Evolutionary conservation across 2,113 vertebrate species (phyloP).

Genomic region (Clinocottus analis): DNA sequence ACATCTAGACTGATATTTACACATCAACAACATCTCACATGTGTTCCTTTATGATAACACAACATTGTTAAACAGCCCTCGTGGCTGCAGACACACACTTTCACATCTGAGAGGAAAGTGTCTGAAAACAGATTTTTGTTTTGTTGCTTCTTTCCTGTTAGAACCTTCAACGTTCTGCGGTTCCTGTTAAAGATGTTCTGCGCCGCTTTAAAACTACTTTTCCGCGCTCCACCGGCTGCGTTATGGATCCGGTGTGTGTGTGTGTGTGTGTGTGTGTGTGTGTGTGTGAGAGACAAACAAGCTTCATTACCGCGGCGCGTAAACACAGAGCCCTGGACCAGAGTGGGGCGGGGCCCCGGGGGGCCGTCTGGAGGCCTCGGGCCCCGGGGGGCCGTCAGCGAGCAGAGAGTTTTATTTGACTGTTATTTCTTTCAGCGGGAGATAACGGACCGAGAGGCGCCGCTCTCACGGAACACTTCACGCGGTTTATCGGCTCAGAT

Average conservation of each 20-base stretch:
- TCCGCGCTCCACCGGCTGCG: slow-evolving; percentile 1
- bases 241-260: too few species aligned
- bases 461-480: background rate
- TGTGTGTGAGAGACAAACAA: too few species aligned
- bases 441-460: slow-evolving; percentile 7
- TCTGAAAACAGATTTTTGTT: too few species aligned
- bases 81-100: background rate
- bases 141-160: too few species aligned
- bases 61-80: too few species aligned
- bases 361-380: slow-evolving; percentile 37
- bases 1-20: too few species aligned
- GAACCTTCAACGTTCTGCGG: background rate
- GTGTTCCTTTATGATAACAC: too few species aligned
- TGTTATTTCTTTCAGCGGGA: slow-evolving; percentile 50
- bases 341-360: slow-evolving; percentile 54
- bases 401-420: slow-evolving; percentile 63
- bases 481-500: background rate
- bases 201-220: slow-evolving; percentile 57
- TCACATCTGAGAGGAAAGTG: background rate
- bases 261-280: too few species aligned
- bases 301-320: slow-evolving; percentile 67
- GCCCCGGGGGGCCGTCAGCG: slow-evolving; percentile 9
- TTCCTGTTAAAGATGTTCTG: slow-evolving; percentile 46
- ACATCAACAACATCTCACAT: too few species aligned
- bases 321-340: slow-evolving; percentile 33